A percentile compares a stretch with the other conserved stretches of the same genome.
These are phyloP conservation scores for Monochamus saltuarius DNA, from an alignment of 1,140 invertebrate genomes.

Conservation along the genomic window DNA sequence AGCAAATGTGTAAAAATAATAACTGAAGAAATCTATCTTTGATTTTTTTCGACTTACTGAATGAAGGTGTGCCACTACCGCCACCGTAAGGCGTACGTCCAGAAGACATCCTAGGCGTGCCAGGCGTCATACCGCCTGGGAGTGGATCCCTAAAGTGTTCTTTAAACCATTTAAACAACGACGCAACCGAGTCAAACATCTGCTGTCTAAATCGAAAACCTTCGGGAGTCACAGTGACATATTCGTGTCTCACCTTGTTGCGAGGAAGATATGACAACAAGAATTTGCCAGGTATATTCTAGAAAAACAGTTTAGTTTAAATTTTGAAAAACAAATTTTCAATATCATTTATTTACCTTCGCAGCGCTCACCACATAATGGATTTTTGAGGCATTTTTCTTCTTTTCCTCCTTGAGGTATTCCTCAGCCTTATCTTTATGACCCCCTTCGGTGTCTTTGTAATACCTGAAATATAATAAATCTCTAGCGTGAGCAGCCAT, in stretches of 20 bases:
- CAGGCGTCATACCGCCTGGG: conserved; percentile 71
- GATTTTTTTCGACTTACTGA: conserved; percentile 24
- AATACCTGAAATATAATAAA: conserved; percentile 90
- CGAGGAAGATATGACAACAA: conserved; percentile 91
- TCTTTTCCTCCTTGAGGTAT: conserved; percentile 81
- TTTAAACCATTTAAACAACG: conserved; percentile 95
- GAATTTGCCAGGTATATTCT: conserved; percentile 93
- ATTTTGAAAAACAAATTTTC: neutral
- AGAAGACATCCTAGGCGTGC: conserved; percentile 63
- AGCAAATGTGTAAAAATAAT: conserved; percentile 5
- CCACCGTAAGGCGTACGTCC: conserved; percentile 65
- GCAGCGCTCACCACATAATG: conserved; percentile 88
- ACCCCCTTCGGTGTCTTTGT: conserved; percentile 69
- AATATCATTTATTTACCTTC: conserved; percentile 55
- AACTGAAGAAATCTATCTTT: too few species aligned
- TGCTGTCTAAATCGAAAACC: conserved; percentile 90
- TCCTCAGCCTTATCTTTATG: conserved; percentile 85
- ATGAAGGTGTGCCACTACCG: conserved; percentile 36
- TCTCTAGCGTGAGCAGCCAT: conserved; percentile 93
- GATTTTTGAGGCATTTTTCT: conserved; percentile 82
- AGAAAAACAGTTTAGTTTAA: conserved; percentile 32
- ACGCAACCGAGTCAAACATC: conserved; percentile 81
- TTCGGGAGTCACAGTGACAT: conserved; percentile 85
- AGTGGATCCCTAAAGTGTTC: conserved; percentile 93
- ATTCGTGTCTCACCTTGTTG: conserved; percentile 84